Percentiles rank a stretch among this genome's conserved stretches.
These are phyloP conservation scores for Drosophila heteroneura DNA, from an alignment of 2,888 invertebrate species.

Conservation along the genomic window DNA sequence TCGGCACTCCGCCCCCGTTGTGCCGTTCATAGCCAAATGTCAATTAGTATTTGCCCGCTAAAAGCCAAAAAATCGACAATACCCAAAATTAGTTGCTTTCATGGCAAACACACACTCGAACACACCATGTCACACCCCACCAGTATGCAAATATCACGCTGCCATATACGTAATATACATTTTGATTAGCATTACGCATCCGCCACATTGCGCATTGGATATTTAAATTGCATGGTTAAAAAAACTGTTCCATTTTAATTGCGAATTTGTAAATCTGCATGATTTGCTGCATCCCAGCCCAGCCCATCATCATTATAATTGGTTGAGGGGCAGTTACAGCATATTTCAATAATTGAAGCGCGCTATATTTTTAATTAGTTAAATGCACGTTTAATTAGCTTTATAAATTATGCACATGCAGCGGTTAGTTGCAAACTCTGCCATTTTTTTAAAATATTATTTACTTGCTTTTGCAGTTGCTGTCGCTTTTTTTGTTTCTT, in stretches of 20 bases:
- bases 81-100: slow-evolving; percentile 64
- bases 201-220: slow-evolving; percentile 56
- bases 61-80: slow-evolving; percentile 75
- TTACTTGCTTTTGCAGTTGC: slow-evolving; percentile 31
- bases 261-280: slow-evolving; percentile 59
- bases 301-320: slow-evolving; percentile 16
- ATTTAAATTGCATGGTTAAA: slow-evolving; percentile 47
- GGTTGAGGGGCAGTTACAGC: slow-evolving; percentile 44
- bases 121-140: slow-evolving; percentile 21
- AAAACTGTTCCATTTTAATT: slow-evolving; percentile 55
- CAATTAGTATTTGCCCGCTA: slow-evolving; percentile 79
- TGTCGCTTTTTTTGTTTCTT: slow-evolving; percentile 15
- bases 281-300: slow-evolving; percentile 10
- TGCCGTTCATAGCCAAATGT: slow-evolving; percentile 72
- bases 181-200: slow-evolving; percentile 73
- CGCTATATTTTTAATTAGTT: slow-evolving; percentile 80
- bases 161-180: slow-evolving; percentile 70
- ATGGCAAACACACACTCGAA: slow-evolving; percentile 16
- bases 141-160: slow-evolving; percentile 49
- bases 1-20: slow-evolving; percentile 7
- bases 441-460: slow-evolving; percentile 29
- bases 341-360: slow-evolving; percentile 79
- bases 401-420: slow-evolving; percentile 81
- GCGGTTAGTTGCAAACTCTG: slow-evolving; percentile 68
- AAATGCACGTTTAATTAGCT: slow-evolving; percentile 81